Conservation (phyloP, 2,113 vertebrate genomes). For the Malurus melanocephalus region DNA sequence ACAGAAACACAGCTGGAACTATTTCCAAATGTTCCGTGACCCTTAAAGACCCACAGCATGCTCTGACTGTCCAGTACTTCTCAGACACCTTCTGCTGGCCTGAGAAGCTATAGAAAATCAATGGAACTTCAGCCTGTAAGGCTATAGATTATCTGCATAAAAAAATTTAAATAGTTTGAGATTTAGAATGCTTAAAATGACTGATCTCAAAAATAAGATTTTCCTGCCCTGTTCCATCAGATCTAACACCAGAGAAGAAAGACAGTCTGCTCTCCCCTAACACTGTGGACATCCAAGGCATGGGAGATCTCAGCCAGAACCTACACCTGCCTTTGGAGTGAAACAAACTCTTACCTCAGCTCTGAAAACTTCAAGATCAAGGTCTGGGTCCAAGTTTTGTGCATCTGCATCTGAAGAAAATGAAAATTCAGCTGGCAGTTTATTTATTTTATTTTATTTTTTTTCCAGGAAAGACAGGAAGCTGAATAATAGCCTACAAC, state of each 20-base stretch:
- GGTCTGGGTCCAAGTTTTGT: not conserved
- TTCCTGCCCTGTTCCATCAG: not conserved
- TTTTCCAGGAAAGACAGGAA: not conserved
- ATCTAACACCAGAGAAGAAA: not conserved
- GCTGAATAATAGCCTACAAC: not conserved
- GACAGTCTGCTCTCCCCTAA: not conserved
- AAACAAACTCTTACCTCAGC: not conserved
- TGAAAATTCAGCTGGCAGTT: not conserved
- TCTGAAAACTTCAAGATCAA: not conserved
- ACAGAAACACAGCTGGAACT: not conserved
- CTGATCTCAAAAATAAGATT: not conserved
- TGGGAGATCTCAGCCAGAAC: not conserved
- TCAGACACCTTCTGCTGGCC: not conserved
- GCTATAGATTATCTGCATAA: not conserved
- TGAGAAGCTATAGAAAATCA: not conserved
- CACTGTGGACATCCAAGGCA: not conserved
- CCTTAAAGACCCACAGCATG: not conserved
- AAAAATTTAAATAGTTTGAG: not conserved
- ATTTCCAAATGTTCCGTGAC: not conserved
- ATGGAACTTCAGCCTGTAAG: not conserved
- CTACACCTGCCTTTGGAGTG: not conserved
- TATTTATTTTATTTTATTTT: not conserved
- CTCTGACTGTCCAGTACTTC: not conserved
- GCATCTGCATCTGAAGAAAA: not conserved
- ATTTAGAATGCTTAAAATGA: not conserved